Conservation (phyloP, 1,140 invertebrate species). For the Saccostrea glomerata region DNA sequence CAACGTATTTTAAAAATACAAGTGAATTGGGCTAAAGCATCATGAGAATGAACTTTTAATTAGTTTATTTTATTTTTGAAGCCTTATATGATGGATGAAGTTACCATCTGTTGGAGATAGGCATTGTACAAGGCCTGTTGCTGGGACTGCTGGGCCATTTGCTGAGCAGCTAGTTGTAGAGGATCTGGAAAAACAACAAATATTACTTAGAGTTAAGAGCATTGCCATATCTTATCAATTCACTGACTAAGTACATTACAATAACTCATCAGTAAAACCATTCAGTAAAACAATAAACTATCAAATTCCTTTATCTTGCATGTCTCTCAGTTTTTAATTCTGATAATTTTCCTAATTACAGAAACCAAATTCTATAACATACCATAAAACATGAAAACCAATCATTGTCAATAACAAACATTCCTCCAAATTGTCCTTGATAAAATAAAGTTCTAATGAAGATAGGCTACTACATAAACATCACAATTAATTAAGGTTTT, state of each 20-base stretch:
- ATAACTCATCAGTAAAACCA: too few species aligned
- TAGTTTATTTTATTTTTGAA: too few species aligned
- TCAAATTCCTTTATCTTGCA: too few species aligned
- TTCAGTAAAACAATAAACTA: too few species aligned
- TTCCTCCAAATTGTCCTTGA: not conserved
- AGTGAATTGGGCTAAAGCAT: not conserved
- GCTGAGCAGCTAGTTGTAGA: slow-evolving; percentile 58
- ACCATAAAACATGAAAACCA: not conserved
- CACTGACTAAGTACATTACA: too few species aligned
- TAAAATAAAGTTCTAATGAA: not conserved
- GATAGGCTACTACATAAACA: not conserved
- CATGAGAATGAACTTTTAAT: too few species aligned
- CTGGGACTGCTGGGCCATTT: slow-evolving; percentile 64
- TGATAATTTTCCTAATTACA: too few species aligned
- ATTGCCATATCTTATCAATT: too few species aligned
- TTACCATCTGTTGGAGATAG: slow-evolving; percentile 65
- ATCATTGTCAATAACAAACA: not conserved
- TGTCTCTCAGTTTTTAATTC: too few species aligned
- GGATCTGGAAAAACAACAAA: slow-evolving; percentile 30
- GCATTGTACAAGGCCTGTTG: slow-evolving; percentile 71
- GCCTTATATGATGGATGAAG: not conserved
- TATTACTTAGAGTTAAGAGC: too few species aligned
- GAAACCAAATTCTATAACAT: too few species aligned
- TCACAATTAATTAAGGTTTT: slow-evolving; percentile 18
- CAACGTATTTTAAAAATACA: not conserved